These are phyloP conservation scores for Origma solitaria DNA, from an alignment of 2,113 vertebrate genomes.

Conservation along the genomic window DNA sequence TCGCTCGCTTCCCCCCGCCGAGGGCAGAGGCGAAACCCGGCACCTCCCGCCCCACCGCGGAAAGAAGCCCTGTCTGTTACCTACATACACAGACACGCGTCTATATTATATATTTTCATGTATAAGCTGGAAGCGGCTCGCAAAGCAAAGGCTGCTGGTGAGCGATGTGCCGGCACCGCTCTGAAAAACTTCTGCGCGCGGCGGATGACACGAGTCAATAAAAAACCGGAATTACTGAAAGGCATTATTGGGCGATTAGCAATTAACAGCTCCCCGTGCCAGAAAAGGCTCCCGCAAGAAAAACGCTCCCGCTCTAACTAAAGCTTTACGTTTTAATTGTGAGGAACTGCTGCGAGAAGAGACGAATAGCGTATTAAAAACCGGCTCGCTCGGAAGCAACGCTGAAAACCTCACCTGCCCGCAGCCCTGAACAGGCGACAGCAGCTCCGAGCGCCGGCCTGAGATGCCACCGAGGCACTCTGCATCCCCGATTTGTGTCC, in stretches of 20 bases:
- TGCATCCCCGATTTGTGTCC: background rate
- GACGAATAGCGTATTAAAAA: accelerated
- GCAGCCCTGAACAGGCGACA: background rate
- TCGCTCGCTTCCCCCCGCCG: background rate
- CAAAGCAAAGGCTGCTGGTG: background rate
- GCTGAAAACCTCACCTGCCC: background rate
- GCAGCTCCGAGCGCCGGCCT: background rate
- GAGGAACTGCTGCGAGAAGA: background rate
- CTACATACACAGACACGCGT: background rate
- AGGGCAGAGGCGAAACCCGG: background rate
- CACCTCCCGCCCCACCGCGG: background rate
- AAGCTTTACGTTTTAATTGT: too few relatives aligned
- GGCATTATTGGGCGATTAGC: background rate
- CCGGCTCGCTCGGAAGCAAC: background rate
- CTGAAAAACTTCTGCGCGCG: background rate
- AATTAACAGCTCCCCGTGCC: background rate
- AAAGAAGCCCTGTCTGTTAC: background rate
- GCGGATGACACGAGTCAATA: background rate
- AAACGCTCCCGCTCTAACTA: background rate
- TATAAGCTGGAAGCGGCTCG: background rate
- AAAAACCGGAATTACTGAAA: background rate
- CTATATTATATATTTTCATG: background rate
- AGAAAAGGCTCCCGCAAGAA: background rate
- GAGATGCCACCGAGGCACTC: background rate
- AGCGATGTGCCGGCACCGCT: background rate